Evolutionary conservation across 2,113 vertebrate genomes (phyloP), one percentile per base, ranked within the genome.

Genomic region (Myocastor coypus): DNA sequence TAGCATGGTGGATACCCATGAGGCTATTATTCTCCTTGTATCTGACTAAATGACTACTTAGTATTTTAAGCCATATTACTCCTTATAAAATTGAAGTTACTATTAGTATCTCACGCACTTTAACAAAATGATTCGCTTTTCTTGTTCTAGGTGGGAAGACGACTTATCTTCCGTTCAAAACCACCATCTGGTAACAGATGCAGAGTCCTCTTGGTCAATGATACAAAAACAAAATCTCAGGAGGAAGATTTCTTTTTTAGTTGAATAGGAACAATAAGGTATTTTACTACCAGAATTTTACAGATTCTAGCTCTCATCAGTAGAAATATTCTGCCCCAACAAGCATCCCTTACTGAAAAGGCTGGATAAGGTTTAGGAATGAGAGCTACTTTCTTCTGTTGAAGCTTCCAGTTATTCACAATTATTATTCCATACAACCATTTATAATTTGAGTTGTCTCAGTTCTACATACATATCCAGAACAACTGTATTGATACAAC

Each of bases 221-320:
- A 97, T 1, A 40, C 61, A 63, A 96, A 32, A 92, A 73, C 95
- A 88, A 98, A 97, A 77, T 89, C 94, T 28, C 50, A 92, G 92
- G 97, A 98, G 5, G 96, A 98, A 4, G 92, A 98, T 1, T 94
- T 97, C 61, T 98, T 98, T 96, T 99, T 98, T 90, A 93, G 85
- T 71, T 98, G 88, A 97, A 89, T 4, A 83, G 82, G 20, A 94
- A 50, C 61, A 77, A n/a, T 75, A 93, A 92, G 89, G 89, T 37
- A 57, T 88, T 92, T 69, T 89, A 82, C 69, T 83, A 42, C 34
- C 69, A 87, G n/a, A 69, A 87, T 59, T 42, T 71, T 86, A 86
- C 37, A 37, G 14, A 94, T 90, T 95, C 40, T 83, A 81, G 59
- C 85, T 94, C 80, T 90, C 37, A 73, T 7, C 91, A 84, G 78